phyloP scores from a whole-genome alignment of 2,797 vertebrate species.

The Atherinosoma microstoma region DNA sequence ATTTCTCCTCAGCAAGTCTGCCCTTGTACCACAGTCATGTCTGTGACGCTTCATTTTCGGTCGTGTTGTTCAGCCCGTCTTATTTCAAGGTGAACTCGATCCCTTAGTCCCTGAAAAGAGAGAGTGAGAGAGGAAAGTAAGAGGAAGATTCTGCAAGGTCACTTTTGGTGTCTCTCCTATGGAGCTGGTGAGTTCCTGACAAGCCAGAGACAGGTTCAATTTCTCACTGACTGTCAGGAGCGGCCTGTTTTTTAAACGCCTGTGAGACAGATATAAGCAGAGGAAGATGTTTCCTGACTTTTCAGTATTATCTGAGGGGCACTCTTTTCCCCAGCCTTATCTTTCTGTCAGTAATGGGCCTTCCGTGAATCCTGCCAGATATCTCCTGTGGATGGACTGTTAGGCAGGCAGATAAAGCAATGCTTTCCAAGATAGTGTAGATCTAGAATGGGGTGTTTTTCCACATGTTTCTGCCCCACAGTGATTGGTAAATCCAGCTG shows the following conservation, averaged over 20 bases:
- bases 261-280: constrained; percentile 70
- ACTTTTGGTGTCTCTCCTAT: constrained; percentile 69
- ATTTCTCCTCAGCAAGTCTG: constrained; percentile 49
- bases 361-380: constrained; percentile 76
- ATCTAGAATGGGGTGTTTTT: constrained; percentile 56
- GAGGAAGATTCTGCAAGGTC: constrained; percentile 71
- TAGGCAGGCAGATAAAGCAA: constrained; percentile 63
- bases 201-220: constrained; percentile 77
- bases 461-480: constrained; percentile 41
- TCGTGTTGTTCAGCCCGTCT: constrained; percentile 45
- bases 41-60: constrained; percentile 65
- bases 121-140: constrained; percentile 21
- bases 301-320: constrained; percentile 70
- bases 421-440: constrained; percentile 61
- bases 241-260: constrained; percentile 69
- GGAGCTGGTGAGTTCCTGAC: constrained; percentile 76
- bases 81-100: constrained; percentile 57
- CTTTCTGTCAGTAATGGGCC: constrained; percentile 77
- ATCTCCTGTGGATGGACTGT: constrained; percentile 58
- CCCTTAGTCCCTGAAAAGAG: constrained; percentile 23
- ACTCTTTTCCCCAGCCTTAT: constrained; percentile 72
- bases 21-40: constrained; percentile 59
- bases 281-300: constrained; percentile 74
- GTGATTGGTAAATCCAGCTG: constrained; percentile 66
- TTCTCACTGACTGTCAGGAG: constrained; percentile 74